These are phyloP conservation scores for Morpho deidamia DNA, from an alignment of 2,888 invertebrate genomes.

Conservation along the genomic window DNA sequence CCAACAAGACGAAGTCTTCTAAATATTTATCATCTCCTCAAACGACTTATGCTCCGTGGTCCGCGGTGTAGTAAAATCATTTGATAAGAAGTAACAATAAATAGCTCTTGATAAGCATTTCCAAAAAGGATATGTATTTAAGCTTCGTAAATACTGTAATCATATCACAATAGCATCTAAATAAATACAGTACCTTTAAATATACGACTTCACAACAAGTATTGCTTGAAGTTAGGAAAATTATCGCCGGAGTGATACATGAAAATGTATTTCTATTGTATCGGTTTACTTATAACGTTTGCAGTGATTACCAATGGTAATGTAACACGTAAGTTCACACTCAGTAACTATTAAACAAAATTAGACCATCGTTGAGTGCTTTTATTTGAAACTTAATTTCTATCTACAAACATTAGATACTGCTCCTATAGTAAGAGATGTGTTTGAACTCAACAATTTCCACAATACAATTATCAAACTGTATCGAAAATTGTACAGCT, in stretches of 20 bases:
- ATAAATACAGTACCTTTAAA: slow-evolving; percentile 10
- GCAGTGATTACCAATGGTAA: background rate
- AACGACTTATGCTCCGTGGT: background rate
- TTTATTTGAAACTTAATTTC: too few species aligned
- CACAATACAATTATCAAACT: too few species aligned
- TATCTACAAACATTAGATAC: too few species aligned
- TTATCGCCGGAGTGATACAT: background rate
- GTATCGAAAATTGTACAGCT: too few species aligned
- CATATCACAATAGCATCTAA: slow-evolving; percentile 5
- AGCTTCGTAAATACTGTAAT: slow-evolving; percentile 11
- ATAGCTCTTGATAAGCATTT: slow-evolving; percentile 3
- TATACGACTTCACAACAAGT: background rate
- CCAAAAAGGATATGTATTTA: slow-evolving; percentile 12
- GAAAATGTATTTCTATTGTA: background rate
- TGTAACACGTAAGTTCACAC: slow-evolving; percentile 10
- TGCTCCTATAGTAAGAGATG: too few species aligned
- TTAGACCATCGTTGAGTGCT: too few species aligned
- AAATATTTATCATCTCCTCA: slow-evolving; percentile 1
- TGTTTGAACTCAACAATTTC: too few species aligned
- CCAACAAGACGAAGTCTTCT: background rate
- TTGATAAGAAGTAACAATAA: slow-evolving; percentile 10
- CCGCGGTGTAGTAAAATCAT: slow-evolving; percentile 2
- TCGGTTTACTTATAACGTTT: background rate
- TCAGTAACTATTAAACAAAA: too few species aligned
- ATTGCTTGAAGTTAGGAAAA: background rate